Base-by-base conservation (phyloP, 2,113 vertebrate species). In the Mirza zaza region DNA sequence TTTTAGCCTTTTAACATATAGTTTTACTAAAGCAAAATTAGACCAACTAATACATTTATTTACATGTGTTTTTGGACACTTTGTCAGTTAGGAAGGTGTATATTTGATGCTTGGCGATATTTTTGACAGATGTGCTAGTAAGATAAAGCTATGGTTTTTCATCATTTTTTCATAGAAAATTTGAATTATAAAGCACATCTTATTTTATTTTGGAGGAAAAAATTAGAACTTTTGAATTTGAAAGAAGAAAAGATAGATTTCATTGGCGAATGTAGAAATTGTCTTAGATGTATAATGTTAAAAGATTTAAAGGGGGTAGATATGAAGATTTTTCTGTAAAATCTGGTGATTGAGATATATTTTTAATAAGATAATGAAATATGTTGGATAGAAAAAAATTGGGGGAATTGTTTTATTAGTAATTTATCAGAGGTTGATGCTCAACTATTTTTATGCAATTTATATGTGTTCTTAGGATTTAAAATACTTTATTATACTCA, bases 211-310 rank as follows among this genome's bases (percentile, higher is more conserved):
- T 67, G 32, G 29, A 96, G 70, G 79, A 75, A 36, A 70, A 96
- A 97, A 97, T 55, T 59, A 85, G 29, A 93, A 29, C 76, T 84
- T 95, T 96, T 92, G 86, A 93, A 87, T 91, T 84, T 85, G 42
- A 91, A 71, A 79, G 18, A 90, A 52, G 57, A 48, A 76, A 95
- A 63, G 77, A 82, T 90, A 89, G 61, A 87, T 89, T 90, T 88
- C 76, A 84, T 95, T 96, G 17, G 83, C 87, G 17, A 87, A 68
- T 92, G n/a, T 95, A 97, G n/a, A 94, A 27, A 84, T 82, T 95
- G 4, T 87, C 55, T 34, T 90, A 45, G 36, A 82, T 95, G 11
- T 80, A 34, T 83, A 90, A 57, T 84, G 29, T 86, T 86, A 84
- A 76, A 87, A 92, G 63, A 85, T 87, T 80, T 79, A 55, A 93